These are phyloP conservation scores for Austrofundulus limnaeus DNA, from an alignment of 2,113 vertebrate genomes.

Conservation along the genomic window DNA sequence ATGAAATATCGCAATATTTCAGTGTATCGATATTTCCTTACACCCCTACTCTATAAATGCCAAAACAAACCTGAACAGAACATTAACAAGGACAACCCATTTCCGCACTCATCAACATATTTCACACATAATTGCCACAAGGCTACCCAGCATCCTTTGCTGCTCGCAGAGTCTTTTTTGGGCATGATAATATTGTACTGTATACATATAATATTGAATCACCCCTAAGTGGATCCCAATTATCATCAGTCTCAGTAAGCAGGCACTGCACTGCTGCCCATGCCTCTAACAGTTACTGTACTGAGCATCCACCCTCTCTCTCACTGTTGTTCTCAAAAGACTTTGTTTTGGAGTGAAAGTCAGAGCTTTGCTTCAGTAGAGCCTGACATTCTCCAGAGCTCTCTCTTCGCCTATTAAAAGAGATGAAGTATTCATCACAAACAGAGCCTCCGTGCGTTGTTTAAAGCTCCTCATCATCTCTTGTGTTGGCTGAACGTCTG, in stretches of 20 bases:
- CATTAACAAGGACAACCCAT: too few species aligned
- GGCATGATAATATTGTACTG: too few species aligned
- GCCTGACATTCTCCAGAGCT: conserved; percentile 57
- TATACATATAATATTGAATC: too few species aligned
- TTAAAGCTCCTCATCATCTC: conserved; percentile 42
- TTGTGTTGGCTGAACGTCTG: conserved; percentile 31
- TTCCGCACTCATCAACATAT: too few species aligned
- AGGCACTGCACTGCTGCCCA: conserved; percentile 28
- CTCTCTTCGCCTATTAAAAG: conserved; percentile 75
- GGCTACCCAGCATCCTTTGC: too few species aligned
- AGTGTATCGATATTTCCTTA: too few species aligned
- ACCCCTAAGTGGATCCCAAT: conserved; percentile 71
- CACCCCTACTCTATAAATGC: too few species aligned
- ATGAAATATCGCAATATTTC: too few species aligned
- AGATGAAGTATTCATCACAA: conserved; percentile 66
- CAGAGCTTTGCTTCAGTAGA: conserved; percentile 58
- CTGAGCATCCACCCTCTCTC: neutral
- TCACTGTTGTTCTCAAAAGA: conserved; percentile 14
- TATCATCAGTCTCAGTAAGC: conserved; percentile 69
- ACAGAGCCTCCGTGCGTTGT: conserved; percentile 33
- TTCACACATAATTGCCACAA: too few species aligned
- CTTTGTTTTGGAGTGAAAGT: conserved; percentile 65
- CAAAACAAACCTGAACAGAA: too few species aligned
- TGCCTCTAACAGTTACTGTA: neutral
- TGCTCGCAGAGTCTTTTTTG: too few species aligned